Evolutionary conservation across 23 tunicate species (phyloP), one percentile per base, ranked within the genome.

Genomic region (Trididemnum clinides): DNA sequence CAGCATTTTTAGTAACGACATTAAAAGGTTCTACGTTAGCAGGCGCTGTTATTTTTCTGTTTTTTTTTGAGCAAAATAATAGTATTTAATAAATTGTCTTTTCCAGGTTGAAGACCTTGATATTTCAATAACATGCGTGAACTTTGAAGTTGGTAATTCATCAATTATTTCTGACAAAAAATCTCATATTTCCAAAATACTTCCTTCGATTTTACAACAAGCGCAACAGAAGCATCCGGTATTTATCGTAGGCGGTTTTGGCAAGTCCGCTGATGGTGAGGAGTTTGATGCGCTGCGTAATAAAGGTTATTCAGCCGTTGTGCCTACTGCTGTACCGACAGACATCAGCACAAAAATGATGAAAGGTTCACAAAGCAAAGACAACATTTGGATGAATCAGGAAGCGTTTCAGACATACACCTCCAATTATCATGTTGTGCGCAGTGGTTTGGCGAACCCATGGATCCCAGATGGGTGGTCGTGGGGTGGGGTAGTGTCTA

Each of bases 401-500:
- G 44, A 51, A 0, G 84, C 77, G 21, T 30, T 31, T 64, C 3
- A 23, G 31, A 34, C 39, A 1, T 78, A 62, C 65, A 64, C 90
- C 10, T 31, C 19, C 7, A 33, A 78, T 19, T 78, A 58, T 36
- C 20, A 86, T 7, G 84, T 86, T 2, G 78, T 86, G 6, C 64
- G 90, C 5, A 78, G 49, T 64, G 90, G 84, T 7, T 37, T 86
- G 65, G 78, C 84, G 2, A 86, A 64, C 38, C 90, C 90, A 30
- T 86, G 90, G 90, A 86, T 86, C 0, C 90, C 90, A 15, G 90
- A 86, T 49, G 90, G 90, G 5, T 86, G 90, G 90, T 36, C 64
- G 2, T 86, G 90, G 90, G 84, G 84, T 38, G 90, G 90, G 0
- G 78, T 86, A 1, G 90, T 57, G 49, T 86, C 84, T 23, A 84